Percentiles rank a stretch among this genome's conserved stretches.
Conservation (phyloP, 2,113 vertebrate genomes). For the Eretmodus cyanostictus region DNA sequence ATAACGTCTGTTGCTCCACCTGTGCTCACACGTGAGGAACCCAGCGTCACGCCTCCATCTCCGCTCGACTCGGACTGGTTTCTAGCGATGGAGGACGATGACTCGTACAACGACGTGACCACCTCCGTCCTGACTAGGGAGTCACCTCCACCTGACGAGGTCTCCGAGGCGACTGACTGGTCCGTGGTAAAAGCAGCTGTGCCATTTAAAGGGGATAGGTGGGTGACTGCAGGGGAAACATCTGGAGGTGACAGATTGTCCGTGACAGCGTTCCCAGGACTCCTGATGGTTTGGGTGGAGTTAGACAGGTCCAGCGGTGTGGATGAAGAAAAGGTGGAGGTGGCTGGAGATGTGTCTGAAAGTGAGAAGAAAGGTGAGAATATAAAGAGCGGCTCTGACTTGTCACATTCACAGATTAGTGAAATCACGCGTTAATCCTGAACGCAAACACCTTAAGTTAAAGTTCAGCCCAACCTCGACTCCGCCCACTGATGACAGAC, state of each 20-base stretch:
- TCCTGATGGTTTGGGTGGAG: background rate
- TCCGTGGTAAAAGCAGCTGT: background rate
- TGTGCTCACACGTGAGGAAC: background rate
- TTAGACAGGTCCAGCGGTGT: background rate
- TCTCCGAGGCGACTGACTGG: background rate
- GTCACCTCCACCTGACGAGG: background rate
- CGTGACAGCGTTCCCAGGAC: background rate
- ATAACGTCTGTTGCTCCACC: background rate
- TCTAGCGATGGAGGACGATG: background rate
- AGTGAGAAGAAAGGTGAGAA: background rate
- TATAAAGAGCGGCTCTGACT: background rate
- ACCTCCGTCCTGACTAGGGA: background rate
- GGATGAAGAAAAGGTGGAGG: background rate
- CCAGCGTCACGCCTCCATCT: background rate
- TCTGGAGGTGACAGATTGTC: background rate
- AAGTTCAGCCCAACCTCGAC: background rate
- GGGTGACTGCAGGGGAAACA: background rate
- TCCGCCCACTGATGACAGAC: background rate
- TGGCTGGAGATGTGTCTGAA: conserved; percentile 23
- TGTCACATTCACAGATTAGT: background rate
- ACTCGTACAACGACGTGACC: background rate
- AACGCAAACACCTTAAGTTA: background rate
- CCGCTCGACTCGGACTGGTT: background rate
- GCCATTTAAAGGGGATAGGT: background rate
- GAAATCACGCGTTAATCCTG: background rate